phyloP scores from a whole-genome alignment of 1,140 invertebrate species.

The Adoxophyes honmai region DNA sequence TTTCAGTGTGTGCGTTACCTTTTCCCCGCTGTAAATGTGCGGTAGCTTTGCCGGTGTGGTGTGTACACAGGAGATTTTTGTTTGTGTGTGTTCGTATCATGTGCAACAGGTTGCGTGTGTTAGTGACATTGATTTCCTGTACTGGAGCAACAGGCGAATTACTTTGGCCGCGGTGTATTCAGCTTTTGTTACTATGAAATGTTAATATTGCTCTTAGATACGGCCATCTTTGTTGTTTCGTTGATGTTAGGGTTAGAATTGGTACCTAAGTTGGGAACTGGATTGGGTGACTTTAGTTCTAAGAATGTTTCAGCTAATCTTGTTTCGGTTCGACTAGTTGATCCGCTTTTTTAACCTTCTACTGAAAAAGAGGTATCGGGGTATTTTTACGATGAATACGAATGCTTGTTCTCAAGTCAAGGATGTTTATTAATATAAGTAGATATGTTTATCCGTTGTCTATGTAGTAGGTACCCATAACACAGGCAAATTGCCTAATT shows the following conservation, averaged over 20 bases:
- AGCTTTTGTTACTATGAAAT: slow-evolving; percentile 4
- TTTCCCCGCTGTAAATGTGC: slow-evolving; percentile 5
- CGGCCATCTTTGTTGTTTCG: not conserved
- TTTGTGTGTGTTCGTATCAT: slow-evolving; percentile 25
- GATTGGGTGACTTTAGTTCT: no score
- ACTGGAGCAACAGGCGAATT: slow-evolving; percentile 49
- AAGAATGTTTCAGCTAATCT: no score
- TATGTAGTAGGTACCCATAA: no score
- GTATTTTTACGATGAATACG: no score
- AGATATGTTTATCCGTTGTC: no score
- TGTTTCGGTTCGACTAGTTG: no score
- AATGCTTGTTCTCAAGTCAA: no score
- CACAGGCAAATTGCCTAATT: no score
- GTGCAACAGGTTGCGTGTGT: slow-evolving; percentile 48
- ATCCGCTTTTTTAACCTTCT: no score
- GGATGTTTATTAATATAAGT: no score
- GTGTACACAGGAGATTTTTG: not conserved
- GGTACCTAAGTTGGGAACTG: no score
- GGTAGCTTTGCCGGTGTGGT: not conserved
- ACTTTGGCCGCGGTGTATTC: slow-evolving; percentile 23
- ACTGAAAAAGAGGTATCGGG: no score
- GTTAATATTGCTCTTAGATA: not conserved
- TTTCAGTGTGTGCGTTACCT: slow-evolving; percentile 16
- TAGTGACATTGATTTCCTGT: slow-evolving; percentile 57
- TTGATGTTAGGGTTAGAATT: not conserved